Evolutionary conservation across 2,797 vertebrate genomes (phyloP).

Genomic region (Falco biarmicus): DNA sequence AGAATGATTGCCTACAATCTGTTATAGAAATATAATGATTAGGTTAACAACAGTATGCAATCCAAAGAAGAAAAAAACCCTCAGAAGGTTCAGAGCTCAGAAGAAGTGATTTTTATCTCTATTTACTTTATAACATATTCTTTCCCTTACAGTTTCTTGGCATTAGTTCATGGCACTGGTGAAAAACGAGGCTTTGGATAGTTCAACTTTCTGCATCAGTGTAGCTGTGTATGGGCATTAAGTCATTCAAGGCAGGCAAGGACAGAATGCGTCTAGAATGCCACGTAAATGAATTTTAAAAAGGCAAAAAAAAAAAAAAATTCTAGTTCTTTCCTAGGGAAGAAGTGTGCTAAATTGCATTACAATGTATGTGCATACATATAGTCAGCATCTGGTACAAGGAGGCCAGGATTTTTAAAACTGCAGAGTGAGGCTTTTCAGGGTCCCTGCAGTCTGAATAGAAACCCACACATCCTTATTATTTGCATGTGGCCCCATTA

Average conservation of each 20-base stretch:
- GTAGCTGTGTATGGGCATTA: background rate
- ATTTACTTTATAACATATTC: background rate
- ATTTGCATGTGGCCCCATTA: conserved; percentile 60
- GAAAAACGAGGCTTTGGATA: background rate
- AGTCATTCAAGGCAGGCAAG: conserved; percentile 5
- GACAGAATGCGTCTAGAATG: background rate
- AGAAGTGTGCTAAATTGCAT: background rate
- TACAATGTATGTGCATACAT: background rate
- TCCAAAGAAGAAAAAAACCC: background rate
- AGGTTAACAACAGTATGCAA: background rate
- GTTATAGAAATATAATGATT: background rate
- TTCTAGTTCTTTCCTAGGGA: background rate
- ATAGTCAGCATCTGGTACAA: conserved; percentile 3
- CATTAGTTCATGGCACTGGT: background rate
- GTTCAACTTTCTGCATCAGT: background rate
- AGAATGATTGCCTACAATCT: background rate
- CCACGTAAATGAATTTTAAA: background rate
- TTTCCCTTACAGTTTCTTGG: background rate
- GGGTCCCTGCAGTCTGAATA: conserved; percentile 31
- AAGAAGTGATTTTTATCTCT: background rate
- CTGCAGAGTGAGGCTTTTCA: conserved; percentile 12
- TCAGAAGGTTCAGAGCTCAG: background rate
- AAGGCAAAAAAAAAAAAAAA: background rate
- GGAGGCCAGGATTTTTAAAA: conserved; percentile 21
- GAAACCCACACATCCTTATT: conserved; percentile 31